These are phyloP conservation scores for Bolinopsis microptera DNA, from an alignment of 37 sponge, comb jelly and placozoan genomes.

Conservation along the genomic window DNA sequence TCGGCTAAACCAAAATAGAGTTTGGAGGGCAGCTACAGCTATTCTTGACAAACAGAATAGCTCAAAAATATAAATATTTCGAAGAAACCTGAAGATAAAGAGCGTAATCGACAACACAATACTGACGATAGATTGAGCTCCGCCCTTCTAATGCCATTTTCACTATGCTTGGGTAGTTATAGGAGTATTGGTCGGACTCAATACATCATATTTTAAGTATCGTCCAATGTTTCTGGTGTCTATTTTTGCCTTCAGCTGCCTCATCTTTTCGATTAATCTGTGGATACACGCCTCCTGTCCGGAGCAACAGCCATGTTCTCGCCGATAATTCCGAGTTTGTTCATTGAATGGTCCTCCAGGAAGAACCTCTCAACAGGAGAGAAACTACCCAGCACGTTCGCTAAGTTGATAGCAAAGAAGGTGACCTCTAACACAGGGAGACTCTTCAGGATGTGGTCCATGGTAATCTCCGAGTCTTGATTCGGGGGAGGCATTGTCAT, in stretches of 20 bases:
- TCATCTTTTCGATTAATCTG: background rate
- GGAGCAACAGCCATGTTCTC: slow-evolving; percentile 27
- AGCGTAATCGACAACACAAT: too few relatives aligned
- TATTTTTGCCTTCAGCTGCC: background rate
- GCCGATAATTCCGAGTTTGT: background rate
- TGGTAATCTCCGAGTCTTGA: background rate
- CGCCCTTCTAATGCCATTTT: too few relatives aligned
- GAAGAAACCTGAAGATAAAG: too few relatives aligned
- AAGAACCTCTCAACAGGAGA: background rate
- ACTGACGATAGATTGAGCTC: too few relatives aligned
- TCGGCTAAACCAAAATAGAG: too few relatives aligned
- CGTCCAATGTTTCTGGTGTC: background rate
- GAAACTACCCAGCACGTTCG: background rate
- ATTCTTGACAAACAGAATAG: too few relatives aligned
- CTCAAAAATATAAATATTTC: too few relatives aligned
- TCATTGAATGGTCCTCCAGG: background rate
- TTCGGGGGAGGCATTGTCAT: background rate
- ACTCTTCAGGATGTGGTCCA: background rate
- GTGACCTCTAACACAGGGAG: background rate
- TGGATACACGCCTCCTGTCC: background rate
- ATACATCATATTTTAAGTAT: too few relatives aligned
- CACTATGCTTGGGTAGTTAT: background rate
- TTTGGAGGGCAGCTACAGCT: too few relatives aligned
- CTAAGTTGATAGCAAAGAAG: background rate
- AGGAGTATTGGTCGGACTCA: background rate